Conservation (phyloP, 2,888 invertebrate genomes). For the Aphelenchoides bicaudatus region DNA sequence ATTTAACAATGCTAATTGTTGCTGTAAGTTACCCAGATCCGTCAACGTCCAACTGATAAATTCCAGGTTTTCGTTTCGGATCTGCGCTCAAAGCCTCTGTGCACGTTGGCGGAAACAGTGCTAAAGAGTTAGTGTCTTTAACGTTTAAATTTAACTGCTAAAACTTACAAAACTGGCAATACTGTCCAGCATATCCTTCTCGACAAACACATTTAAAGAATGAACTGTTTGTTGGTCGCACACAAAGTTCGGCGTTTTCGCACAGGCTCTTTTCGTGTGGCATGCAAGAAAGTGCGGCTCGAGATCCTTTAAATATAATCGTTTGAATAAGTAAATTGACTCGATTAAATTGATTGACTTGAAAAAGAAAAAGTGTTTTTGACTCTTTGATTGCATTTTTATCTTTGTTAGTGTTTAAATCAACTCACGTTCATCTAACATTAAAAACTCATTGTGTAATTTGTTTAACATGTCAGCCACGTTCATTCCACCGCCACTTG, state of each 20-base stretch:
- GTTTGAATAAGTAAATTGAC: too few species aligned
- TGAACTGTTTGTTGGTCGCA: constrained; percentile 19
- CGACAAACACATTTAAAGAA: constrained; percentile 40
- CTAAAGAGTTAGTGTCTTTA: constrained; percentile 18
- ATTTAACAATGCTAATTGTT: too few species aligned
- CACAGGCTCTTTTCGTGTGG: constrained; percentile 37
- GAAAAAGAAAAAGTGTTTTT: not conserved
- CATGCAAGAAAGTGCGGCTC: constrained; percentile 17
- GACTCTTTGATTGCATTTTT: not conserved
- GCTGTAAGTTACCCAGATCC: too few species aligned
- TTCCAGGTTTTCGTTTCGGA: constrained; percentile 38
- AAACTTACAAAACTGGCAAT: constrained; percentile 51
- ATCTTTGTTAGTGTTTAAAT: not conserved
- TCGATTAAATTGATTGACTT: too few species aligned
- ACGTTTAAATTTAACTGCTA: constrained; percentile 5
- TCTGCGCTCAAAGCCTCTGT: constrained; percentile 44
- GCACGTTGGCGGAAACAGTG: constrained; percentile 45
- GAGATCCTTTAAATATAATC: too few species aligned
- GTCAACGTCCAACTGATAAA: constrained; percentile 52
- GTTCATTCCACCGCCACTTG: constrained; percentile 4
- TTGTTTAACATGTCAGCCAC: not conserved
- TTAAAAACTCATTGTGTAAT: not conserved
- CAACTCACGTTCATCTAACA: constrained; percentile 3
- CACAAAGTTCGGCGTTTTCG: constrained; percentile 37
- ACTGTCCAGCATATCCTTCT: constrained; percentile 44